A percentile compares a stretch with the other conserved stretches of the same genome.
Evolutionary conservation across 2,888 invertebrate species (phyloP).

Genomic region (Chrysodeixis includens): DNA sequence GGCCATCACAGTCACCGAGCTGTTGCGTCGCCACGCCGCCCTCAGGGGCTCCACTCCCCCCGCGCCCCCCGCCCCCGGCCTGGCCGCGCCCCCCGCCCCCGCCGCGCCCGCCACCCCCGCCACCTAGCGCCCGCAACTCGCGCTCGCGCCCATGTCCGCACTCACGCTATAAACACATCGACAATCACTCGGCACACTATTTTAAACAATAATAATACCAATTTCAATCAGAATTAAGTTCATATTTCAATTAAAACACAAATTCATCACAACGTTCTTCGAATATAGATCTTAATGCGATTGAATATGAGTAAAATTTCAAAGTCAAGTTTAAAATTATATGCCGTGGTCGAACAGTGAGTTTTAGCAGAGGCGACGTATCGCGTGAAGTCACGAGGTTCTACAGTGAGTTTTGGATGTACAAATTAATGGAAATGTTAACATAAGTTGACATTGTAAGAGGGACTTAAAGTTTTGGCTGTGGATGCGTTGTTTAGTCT

Average conservation of each 20-base stretch:
- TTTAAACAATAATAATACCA: not conserved
- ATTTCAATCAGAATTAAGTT: constrained; percentile 12
- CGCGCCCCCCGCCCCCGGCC: constrained; percentile 52
- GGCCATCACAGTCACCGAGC: constrained; percentile 96
- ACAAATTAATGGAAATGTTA: not conserved
- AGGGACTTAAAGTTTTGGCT: constrained; percentile 6
- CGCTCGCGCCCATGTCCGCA: constrained; percentile 80
- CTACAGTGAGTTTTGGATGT: not conserved
- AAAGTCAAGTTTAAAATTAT: not conserved
- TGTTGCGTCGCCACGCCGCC: constrained; percentile 90
- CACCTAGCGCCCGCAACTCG: constrained; percentile 82
- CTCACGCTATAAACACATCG: constrained; percentile 69
- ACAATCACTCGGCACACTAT: not conserved
- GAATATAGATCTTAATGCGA: not conserved
- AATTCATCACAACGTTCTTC: not conserved
- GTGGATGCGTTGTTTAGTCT: constrained; percentile 3
- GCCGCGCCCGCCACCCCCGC: constrained; percentile 60
- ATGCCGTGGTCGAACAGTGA: not conserved
- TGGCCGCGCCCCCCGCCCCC: constrained; percentile 67
- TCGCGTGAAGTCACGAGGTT: not conserved
- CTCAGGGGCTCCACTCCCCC: constrained; percentile 62
- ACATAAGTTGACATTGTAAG: not conserved
- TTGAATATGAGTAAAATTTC: not conserved
- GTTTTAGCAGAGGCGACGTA: not conserved
- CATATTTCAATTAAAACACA: constrained; percentile 11